phyloP scores from a whole-genome alignment of 2,888 invertebrate genomes.

The Phaedon cochleariae region DNA sequence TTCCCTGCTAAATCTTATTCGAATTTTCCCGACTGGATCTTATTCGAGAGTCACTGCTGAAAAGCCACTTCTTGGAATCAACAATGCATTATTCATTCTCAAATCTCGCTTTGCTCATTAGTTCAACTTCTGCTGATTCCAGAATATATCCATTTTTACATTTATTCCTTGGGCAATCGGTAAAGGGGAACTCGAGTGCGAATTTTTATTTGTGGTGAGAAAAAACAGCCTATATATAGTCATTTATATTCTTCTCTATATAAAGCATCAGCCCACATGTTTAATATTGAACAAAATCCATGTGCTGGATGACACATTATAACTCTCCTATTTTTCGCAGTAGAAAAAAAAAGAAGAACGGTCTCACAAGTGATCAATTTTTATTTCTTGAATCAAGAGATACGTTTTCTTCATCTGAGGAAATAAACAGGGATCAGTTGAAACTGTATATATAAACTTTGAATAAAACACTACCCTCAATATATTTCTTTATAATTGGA shows the following conservation, averaged over 20 bases:
- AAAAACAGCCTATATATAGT: background rate
- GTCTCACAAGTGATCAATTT: too few species aligned
- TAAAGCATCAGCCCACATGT: too few species aligned
- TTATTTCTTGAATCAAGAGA: too few species aligned
- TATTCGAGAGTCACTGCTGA: constrained; percentile 40
- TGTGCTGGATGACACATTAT: too few species aligned
- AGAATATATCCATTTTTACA: constrained; percentile 26
- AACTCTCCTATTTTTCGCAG: too few species aligned
- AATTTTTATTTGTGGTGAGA: background rate
- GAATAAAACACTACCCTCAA: too few species aligned
- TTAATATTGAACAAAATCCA: too few species aligned
- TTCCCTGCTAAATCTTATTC: constrained; percentile 22
- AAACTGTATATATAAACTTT: too few species aligned
- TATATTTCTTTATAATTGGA: too few species aligned
- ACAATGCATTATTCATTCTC: constrained; percentile 53
- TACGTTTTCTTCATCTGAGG: too few species aligned
- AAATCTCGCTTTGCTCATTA: constrained; percentile 43
- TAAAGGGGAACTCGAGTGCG: constrained; percentile 1
- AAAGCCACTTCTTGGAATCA: constrained; percentile 46
- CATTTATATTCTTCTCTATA: background rate
- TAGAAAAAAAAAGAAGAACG: too few species aligned
- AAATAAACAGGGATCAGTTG: too few species aligned
- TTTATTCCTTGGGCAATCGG: constrained; percentile 18
- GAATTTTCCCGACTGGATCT: constrained; percentile 30
- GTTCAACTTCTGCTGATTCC: constrained; percentile 26